A percentile compares a stretch with the other conserved stretches of the same genome.
These are phyloP conservation scores for Pteruthius melanotis DNA, from an alignment of 2,113 vertebrate species.

Conservation along the genomic window DNA sequence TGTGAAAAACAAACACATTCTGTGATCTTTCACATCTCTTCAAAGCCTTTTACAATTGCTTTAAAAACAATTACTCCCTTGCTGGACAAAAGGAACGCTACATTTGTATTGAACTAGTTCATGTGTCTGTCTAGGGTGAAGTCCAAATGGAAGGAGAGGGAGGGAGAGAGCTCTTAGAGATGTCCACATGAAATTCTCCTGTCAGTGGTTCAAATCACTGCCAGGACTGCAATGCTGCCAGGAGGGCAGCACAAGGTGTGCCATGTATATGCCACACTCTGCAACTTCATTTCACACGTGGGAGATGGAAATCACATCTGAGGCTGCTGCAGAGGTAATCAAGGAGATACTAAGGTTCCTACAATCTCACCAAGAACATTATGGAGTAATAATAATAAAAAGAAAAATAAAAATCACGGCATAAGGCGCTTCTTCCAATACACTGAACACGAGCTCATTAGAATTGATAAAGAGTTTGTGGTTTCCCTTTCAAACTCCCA, in stretches of 20 bases:
- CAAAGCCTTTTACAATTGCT: not conserved
- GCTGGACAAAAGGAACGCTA: not conserved
- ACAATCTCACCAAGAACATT: not conserved
- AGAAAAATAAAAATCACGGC: not conserved
- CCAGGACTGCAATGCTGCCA: not conserved
- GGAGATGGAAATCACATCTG: not conserved
- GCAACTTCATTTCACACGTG: not conserved
- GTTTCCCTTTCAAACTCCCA: conserved; percentile 51
- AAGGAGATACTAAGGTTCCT: not conserved
- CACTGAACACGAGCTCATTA: not conserved
- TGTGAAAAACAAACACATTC: not conserved
- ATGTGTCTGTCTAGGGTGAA: not conserved
- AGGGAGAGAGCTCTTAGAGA: not conserved
- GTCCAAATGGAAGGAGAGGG: not conserved
- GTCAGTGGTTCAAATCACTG: not conserved
- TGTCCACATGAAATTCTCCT: not conserved
- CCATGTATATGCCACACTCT: not conserved
- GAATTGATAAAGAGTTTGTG: conserved; percentile 40
- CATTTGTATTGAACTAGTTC: not conserved
- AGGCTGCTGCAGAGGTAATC: not conserved
- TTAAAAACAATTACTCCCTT: not conserved
- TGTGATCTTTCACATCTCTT: not conserved
- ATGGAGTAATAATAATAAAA: not conserved
- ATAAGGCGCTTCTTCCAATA: conserved; percentile 9
- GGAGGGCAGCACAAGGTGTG: not conserved